Conservation (phyloP, 2,797 vertebrate species). For the Columba guinea region DNA sequence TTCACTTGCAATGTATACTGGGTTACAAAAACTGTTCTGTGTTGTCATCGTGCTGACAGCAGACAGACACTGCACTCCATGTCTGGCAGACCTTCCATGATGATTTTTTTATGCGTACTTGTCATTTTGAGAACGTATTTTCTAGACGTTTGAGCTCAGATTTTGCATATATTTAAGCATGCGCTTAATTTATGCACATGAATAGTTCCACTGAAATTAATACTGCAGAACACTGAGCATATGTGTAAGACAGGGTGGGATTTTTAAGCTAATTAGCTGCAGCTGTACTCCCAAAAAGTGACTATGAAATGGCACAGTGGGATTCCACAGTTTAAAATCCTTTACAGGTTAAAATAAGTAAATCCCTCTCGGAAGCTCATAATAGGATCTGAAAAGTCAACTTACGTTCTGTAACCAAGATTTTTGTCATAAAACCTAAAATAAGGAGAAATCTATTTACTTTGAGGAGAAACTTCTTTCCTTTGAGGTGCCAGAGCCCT, state of each 20-base stretch:
- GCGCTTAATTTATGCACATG: conserved; percentile 66
- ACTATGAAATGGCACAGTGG: not conserved
- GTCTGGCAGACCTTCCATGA: conserved; percentile 40
- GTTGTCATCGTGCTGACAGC: conserved; percentile 57
- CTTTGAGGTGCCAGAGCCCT: too few species aligned
- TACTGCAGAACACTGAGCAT: conserved; percentile 62
- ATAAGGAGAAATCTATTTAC: too few species aligned
- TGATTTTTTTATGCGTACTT: conserved; percentile 6
- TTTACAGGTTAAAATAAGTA: not conserved
- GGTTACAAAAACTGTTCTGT: conserved; percentile 67
- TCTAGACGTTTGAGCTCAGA: conserved; percentile 54
- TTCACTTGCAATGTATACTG: conserved; percentile 71
- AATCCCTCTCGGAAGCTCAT: not conserved
- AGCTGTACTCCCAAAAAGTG: conserved; percentile 19
- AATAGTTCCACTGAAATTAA: conserved; percentile 68
- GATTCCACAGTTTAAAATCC: not conserved
- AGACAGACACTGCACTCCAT: not conserved
- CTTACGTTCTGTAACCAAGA: not conserved
- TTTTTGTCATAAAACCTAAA: not conserved
- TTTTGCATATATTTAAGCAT: conserved; percentile 67
- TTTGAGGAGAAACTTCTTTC: too few species aligned
- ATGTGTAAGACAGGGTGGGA: conserved; percentile 22
- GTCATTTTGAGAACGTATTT: conserved; percentile 62
- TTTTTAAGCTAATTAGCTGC: conserved; percentile 39
- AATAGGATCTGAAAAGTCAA: conserved; percentile 7